Evolutionary conservation across 2,888 invertebrate species (phyloP), one percentile per base, ranked within the genome.

Genomic region (Encarsia formosa): DNA sequence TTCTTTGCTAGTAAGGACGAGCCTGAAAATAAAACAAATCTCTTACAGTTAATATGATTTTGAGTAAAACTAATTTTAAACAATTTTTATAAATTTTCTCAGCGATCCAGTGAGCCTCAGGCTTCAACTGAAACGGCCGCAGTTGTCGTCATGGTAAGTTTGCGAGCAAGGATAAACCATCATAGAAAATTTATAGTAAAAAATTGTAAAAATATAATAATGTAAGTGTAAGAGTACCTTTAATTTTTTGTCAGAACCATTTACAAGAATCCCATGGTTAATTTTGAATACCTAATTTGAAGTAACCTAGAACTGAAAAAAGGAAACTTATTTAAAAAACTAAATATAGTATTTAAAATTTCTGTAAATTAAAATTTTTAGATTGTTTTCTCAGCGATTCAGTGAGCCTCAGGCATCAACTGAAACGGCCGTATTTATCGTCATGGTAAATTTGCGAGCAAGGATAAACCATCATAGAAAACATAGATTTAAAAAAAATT

Each of bases 111-210:
- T 61, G 60, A 61, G 63, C 69, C 58, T 62, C 68, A 53, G 60
- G 68, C 67, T 61, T 59, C 58, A 64, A 59, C 61, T 63, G 56
- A 56, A 62, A 63, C 60, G 65, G 70, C 70, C 68, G 45, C 48
- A 56, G 44, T 61, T 68, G 48, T 70, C 70, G 69, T 65, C 70
- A 70, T 53, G 38, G 58, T 58, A 39, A 55, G 63, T 70, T 65
- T 58, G 70, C 68, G 70, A 66, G 68, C 69, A 68, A 70, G 70
- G 67, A 70, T 68, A 61, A 61, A 53, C 63, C 68, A 69, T 70
- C 69, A 70, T 68, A 52, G 63, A n/a, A n/a, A n/a, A n/a, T n/a
- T 4, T 16, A 5, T 3, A 16, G 34, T 8, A 34, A 15, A 8
- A 3, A 3, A 15, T n/a, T n/a, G n/a, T n/a, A n/a, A n/a, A n/a